Base-by-base conservation (phyloP, 2,797 vertebrate species). In the Oophaga sylvatica region DNA sequence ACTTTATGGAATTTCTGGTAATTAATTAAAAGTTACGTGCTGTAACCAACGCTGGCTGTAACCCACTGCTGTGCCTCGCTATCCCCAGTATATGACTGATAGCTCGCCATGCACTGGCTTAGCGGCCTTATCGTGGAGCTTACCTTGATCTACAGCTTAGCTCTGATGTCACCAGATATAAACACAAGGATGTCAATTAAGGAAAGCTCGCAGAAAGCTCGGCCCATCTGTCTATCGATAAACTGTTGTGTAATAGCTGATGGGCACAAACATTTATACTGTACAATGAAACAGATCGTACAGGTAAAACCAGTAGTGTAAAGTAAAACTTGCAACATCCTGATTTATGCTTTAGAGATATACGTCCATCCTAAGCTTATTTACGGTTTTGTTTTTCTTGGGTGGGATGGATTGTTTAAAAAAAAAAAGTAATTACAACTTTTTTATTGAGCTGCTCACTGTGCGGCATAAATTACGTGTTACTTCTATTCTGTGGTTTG, bases 151-250 rank as follows among this genome's bases (percentile, higher is more conserved):
- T 80, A 76, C 82, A 29, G 67, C 89, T 91, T 91, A 77, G 76
- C 88, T 87, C 79, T 81, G 87, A 87, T 90, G 31, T 86, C 81
- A 78, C 73, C 71, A 71, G 88, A 73, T 20, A 75, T 65, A 76
- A 88, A 87, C 83, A 82, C 89, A 81, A 0, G 17, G 45, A 86
- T 90, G 80, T 88, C 87, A 91, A 85, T 88, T 88, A 78, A 85
- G 26, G 26, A 86, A 91, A 53, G 5, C 56, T 82, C 76, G 80
- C 75, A 29, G 86, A 48, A 0, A 90, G 70, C 56, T 85, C 83
- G 65, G 81, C 62, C 3, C 70, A 82, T 79, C 81, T 88, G 87
- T 84, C 81, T 84, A 70, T n/a, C 76, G 19, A 10, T 60, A 17
- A 81, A 3, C n/a, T 79, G 56, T 59, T 9, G 2, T 17, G n/a